Evolutionary conservation across 2,888 invertebrate genomes (phyloP).

Genomic region (Xestia sexstrigata): DNA sequence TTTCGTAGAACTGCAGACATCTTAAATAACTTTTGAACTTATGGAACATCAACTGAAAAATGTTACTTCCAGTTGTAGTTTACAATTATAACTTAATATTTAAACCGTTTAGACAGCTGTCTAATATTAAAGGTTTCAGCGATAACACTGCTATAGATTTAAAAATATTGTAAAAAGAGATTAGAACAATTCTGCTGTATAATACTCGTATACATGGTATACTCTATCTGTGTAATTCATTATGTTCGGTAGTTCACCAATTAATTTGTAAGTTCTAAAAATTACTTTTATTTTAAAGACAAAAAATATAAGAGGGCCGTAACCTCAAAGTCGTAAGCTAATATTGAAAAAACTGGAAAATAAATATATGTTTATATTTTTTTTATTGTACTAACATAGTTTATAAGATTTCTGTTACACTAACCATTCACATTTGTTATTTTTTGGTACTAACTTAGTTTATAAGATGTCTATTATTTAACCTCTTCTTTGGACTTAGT

Average conservation of each 20-base stretch:
- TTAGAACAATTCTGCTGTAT: neutral
- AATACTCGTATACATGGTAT: neutral
- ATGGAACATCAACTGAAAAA: neutral
- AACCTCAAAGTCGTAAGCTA: neutral
- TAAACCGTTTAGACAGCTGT: neutral
- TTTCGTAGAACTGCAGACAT: neutral
- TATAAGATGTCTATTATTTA: too few species aligned
- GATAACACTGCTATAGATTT: neutral
- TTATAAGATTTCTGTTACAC: too few species aligned
- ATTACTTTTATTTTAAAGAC: neutral
- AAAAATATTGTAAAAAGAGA: neutral
- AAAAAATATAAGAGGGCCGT: neutral
- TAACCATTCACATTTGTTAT: too few species aligned
- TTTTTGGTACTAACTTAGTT: too few species aligned
- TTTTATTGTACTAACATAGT: too few species aligned
- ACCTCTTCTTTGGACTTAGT: too few species aligned
- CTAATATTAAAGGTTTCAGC: neutral
- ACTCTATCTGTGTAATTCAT: neutral
- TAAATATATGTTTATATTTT: too few species aligned
- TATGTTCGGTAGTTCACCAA: neutral
- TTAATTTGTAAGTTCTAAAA: neutral
- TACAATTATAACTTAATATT: neutral
- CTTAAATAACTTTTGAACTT: slow-evolving; percentile 4
- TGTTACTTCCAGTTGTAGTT: neutral
- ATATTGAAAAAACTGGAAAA: neutral